Base-by-base conservation (phyloP, 2,797 vertebrate genomes). In the Chanos chanos region DNA sequence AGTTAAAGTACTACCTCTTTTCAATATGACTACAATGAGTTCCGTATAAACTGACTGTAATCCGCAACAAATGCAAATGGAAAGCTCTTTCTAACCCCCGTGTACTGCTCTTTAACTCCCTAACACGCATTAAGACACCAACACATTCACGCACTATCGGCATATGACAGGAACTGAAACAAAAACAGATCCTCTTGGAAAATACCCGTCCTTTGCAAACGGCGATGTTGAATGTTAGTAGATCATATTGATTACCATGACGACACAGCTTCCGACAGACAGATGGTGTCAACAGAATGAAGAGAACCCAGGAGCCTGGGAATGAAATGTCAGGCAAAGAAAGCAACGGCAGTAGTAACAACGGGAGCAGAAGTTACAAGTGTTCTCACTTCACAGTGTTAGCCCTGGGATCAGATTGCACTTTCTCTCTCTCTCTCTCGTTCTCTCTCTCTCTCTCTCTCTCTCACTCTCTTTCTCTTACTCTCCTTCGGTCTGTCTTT, bases 11-110 rank as follows among this genome's bases (percentile, higher is more conserved):
- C 10, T 43, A 50, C 21, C 31, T 55, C 7, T 16, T 37, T 48
- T 27, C 39, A 41, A n/a, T n/a, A n/a, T n/a, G n/a, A n/a, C n/a
- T n/a, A n/a, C n/a, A n/a, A n/a, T 31, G 33, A 31, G 12, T 31
- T 28, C 40, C 28, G 30, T 25, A 41, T 8, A 5, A 40, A 47
- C 10, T 45, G 62, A 40, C 12, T 27, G 33, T 57, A 36, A 9
- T 22, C 19, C 28, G 18, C 21, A 27, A 47, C 48, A 15, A 48
- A 49, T 12, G 18, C 5, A 18, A 30, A 12, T 24, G 47, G 48
- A 44, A 33, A 44, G 49, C 81, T 71, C 77, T 83, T 78, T 82
- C 48, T 52, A 70, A 69, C 70, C 64, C 56, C 73, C 61, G 58
- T 64, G 63, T 41, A 30, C 41, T 49, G 40, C 12, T 51, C 41